Conservation (phyloP, 2,888 invertebrate species). For the Hyposoter didymator region DNA sequence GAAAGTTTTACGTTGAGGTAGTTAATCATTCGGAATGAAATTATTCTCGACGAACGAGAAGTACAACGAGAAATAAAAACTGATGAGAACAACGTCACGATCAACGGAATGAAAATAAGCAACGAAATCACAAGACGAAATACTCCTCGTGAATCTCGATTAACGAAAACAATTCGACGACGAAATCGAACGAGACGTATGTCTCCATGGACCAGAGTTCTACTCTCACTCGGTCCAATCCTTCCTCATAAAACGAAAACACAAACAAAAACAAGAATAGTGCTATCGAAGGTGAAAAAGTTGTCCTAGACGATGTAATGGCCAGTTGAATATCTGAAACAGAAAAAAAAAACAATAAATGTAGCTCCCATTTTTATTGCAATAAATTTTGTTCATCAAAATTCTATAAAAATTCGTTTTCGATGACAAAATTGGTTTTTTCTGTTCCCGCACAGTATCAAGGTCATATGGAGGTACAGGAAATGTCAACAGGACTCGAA, state of each 20-base stretch:
- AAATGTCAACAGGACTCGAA: background rate
- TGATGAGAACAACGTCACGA: background rate
- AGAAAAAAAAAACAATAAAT: slow-evolving; percentile 58
- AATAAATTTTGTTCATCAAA: background rate
- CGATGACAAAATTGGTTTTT: background rate
- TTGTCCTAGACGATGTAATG: slow-evolving; percentile 71
- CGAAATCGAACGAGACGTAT: background rate
- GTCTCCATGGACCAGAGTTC: slow-evolving; percentile 18
- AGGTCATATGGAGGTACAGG: background rate
- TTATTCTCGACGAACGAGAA: background rate
- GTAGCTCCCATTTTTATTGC: background rate
- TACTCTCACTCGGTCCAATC: slow-evolving; percentile 4
- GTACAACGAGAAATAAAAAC: background rate
- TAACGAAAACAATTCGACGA: background rate
- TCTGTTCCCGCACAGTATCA: background rate
- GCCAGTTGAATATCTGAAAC: slow-evolving; percentile 80
- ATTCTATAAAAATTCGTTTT: background rate
- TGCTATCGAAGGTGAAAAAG: slow-evolving; percentile 50
- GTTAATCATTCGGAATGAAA: slow-evolving; percentile 16
- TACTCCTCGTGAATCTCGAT: slow-evolving; percentile 13
- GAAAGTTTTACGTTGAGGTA: slow-evolving; percentile 61
- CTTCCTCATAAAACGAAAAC: slow-evolving; percentile 7
- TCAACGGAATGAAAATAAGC: slow-evolving; percentile 4
- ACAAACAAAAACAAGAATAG: slow-evolving; percentile 36
- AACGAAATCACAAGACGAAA: slow-evolving; percentile 45